These are phyloP conservation scores for Cylindroiulus punctatus DNA, from an alignment of 2,888 invertebrate species.

Conservation along the genomic window DNA sequence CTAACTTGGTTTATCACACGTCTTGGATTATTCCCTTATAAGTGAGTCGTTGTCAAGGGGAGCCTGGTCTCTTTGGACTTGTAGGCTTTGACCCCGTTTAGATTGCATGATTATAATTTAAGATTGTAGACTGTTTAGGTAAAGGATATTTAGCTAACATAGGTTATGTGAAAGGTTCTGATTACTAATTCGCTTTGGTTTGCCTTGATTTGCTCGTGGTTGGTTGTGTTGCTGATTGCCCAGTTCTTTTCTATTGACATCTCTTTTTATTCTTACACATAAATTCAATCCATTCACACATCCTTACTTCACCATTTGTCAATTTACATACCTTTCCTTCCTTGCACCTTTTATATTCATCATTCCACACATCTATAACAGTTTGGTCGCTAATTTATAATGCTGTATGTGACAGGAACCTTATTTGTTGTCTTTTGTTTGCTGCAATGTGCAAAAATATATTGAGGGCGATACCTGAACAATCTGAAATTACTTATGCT, in stretches of 20 bases:
- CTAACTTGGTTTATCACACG: constrained; percentile 91
- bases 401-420: background rate
- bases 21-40: constrained; percentile 83
- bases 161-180: background rate
- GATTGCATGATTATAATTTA: constrained; percentile 3
- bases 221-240: background rate
- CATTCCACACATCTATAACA: background rate
- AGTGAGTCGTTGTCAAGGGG: constrained; percentile 63
- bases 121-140: background rate
- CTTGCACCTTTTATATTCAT: background rate
- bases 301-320: background rate
- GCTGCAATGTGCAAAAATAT: background rate
- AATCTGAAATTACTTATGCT: background rate
- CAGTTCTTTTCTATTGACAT: background rate
- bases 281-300: background rate
- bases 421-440: background rate
- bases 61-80: constrained; percentile 42
- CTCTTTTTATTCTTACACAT: background rate
- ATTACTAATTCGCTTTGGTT: constrained; percentile 23
- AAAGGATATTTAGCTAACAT: background rate
- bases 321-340: background rate
- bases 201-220: constrained; percentile 23
- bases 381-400: background rate
- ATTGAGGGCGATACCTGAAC: background rate
- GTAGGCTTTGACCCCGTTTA: background rate